Evolutionary conservation across 2,797 vertebrate genomes (phyloP), one percentile per base, ranked within the genome.

Genomic region (Telmatherina bonti): DNA sequence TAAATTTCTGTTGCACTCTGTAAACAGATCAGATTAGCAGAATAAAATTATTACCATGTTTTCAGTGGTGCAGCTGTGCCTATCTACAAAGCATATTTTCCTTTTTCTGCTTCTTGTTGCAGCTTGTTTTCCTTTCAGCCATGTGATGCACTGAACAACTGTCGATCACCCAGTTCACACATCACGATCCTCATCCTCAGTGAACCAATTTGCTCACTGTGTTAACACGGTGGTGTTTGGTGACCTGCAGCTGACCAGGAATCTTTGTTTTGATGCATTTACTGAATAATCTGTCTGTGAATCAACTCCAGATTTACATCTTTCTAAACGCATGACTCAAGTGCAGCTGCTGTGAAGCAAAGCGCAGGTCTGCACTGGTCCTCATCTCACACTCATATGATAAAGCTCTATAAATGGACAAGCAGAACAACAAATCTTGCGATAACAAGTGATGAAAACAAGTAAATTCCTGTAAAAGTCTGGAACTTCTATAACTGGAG

Each of bases 331-430:
- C 18, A 3, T 27, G 47, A 35, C 30, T 53, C 24, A 7, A 54
- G 55, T 65, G 62, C 51, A 51, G 76, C 67, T 72, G 72, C 61
- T 61, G 63, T 27, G 57, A 60, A 62, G 31, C 45, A 49, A 11
- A 36, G 54, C 22, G 4, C 54, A 65, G 64, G 61, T 68, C 56
- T 58, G 38, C 45, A 64, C 35, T 16, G 26, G 35, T 24, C 11
- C 38, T 63, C 70, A 55, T 65, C 66, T 76, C 70, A 63, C 4
- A 49, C 33, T 15, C 2, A 0, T 20, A 70, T 81, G 83, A 83
- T 85, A 82, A 74, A 45, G 74, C 79, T 52, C 67, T 71, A 71
- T 84, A 64, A 83, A 88, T 66, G 81, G 83, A 86, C 59, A 54
- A 79, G 84, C 29, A 27, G 47, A 38, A 68, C 75, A 51, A 74